Base-by-base conservation (phyloP, 2,797 vertebrate genomes). In the Apogon talboti region DNA sequence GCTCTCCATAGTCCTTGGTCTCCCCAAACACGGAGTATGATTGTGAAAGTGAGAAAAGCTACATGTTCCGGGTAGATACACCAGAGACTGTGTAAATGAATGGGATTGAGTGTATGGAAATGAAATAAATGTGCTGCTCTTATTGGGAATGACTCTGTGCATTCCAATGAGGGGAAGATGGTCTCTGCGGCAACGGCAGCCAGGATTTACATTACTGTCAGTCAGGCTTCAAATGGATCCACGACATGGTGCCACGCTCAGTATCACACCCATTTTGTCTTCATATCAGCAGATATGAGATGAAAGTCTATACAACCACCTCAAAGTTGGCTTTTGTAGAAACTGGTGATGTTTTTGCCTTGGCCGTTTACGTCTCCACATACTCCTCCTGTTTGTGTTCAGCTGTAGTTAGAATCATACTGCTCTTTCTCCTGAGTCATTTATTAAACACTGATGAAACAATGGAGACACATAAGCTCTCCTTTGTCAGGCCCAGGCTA, bases 11-110 rank as follows among this genome's bases (percentile, higher is more conserved):
- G 82, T 69, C 68, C 69, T 60, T 60, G 35, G 52, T 71, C 68
- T 85, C 78, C 72, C 82, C 58, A 41, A 85, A 84, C 73, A 44
- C 59, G 24, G 24, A 47, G 49, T 51, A 33, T 66, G 76, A 88
- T 87, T 92, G 87, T 89, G 81, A 81, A 81, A 86, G 71, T 79
- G 73, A 90, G 82, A 89, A 84, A 86, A 83, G 81, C 84, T 85
- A 73, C 82, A 85, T 86, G 85, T 88, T 89, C 82, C 76, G 58
- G 66, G 48, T 66, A 71, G 76, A 73, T 66, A 74, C 82, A 71
- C 86, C 19, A 70, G 85, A 86, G 87, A 85, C 65, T 7, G 43
- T 44, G 44, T 47, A 85, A 90, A 88, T 87, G 80, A 89, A 85
- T 57, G 66, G 78, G 71, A 80, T 63, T 86, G 82, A 87, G 84